Conservation (phyloP, 1,140 invertebrate species). For the Aphelenchoides fujianensis region DNA sequence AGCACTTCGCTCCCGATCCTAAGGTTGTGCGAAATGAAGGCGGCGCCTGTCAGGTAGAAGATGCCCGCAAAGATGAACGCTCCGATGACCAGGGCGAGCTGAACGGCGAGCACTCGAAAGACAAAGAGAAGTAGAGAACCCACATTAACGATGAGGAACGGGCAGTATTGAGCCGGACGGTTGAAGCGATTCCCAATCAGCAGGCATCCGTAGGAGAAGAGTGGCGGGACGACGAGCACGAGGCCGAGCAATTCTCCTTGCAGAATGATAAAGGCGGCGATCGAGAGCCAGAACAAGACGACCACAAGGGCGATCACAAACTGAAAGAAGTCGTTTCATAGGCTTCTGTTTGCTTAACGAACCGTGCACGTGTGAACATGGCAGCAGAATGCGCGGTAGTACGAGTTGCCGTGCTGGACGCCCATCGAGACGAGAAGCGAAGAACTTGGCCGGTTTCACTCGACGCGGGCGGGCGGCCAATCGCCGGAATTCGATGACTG, state of each 20-base stretch:
- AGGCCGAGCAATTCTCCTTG: background rate
- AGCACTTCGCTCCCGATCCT: slow-evolving; percentile 5
- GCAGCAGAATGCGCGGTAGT: background rate
- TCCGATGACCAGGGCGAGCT: background rate
- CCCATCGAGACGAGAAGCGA: too few species aligned
- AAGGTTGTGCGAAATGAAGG: slow-evolving; percentile 16
- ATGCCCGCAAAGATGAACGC: slow-evolving; percentile 9
- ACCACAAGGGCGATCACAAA: background rate
- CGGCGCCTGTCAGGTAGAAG: background rate
- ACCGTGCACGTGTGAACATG: background rate
- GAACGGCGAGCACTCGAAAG: background rate
- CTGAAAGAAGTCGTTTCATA: background rate
- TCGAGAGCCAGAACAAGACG: background rate
- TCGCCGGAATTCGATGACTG: too few species aligned
- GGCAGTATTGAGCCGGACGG: background rate
- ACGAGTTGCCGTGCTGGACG: too few species aligned
- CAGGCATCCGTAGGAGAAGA: slow-evolving; percentile 4
- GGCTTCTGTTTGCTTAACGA: background rate
- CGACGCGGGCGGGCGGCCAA: too few species aligned
- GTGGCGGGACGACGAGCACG: background rate
- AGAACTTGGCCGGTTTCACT: too few species aligned
- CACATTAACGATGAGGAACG: slow-evolving; percentile 9
- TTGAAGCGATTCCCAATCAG: background rate
- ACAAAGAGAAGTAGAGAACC: background rate
- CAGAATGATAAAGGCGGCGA: background rate